Evolutionary conservation across 1,140 invertebrate species (phyloP).

Genomic region (Sitodiplosis mosellana): DNA sequence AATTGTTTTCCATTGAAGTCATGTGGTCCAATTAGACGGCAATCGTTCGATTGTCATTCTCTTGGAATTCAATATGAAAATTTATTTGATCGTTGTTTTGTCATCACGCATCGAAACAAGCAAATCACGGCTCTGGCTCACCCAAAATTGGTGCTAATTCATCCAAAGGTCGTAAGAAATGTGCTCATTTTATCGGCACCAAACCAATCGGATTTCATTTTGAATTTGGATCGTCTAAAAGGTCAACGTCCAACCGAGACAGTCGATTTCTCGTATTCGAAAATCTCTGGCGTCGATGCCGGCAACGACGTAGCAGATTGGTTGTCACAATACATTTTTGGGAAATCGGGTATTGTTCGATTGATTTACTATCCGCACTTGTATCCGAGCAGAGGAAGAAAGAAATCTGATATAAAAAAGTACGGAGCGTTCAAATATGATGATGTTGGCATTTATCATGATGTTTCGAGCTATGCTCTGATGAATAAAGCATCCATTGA

Average conservation of each 20-base stretch:
- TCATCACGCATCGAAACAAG: constrained; percentile 28
- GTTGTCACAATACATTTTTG: constrained; percentile 36
- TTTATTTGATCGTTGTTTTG: constrained; percentile 26
- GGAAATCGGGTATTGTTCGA: constrained; percentile 31
- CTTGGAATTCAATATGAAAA: constrained; percentile 27
- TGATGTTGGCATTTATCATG: constrained; percentile 22
- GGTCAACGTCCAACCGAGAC: constrained; percentile 21
- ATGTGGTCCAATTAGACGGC: constrained; percentile 23
- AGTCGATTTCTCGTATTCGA: constrained; percentile 29
- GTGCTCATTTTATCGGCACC: constrained; percentile 25
- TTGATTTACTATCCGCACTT: constrained; percentile 37
- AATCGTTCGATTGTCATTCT: constrained; percentile 24
- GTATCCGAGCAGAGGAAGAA: constrained; percentile 9
- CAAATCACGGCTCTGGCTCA: constrained; percentile 30
- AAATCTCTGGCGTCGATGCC: constrained; percentile 33
- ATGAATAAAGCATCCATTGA: constrained; percentile 41
- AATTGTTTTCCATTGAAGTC: constrained; percentile 32
- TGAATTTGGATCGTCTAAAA: constrained; percentile 24
- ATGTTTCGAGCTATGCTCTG: constrained; percentile 35
- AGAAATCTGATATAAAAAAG: not conserved
- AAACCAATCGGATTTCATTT: constrained; percentile 28
- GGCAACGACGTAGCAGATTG: constrained; percentile 38
- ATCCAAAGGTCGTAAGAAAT: constrained; percentile 20
- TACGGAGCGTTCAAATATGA: not conserved
- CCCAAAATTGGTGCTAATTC: constrained; percentile 31